These are phyloP conservation scores for Glossophaga mutica DNA, from an alignment of 2,797 vertebrate species.

Conservation along the genomic window DNA sequence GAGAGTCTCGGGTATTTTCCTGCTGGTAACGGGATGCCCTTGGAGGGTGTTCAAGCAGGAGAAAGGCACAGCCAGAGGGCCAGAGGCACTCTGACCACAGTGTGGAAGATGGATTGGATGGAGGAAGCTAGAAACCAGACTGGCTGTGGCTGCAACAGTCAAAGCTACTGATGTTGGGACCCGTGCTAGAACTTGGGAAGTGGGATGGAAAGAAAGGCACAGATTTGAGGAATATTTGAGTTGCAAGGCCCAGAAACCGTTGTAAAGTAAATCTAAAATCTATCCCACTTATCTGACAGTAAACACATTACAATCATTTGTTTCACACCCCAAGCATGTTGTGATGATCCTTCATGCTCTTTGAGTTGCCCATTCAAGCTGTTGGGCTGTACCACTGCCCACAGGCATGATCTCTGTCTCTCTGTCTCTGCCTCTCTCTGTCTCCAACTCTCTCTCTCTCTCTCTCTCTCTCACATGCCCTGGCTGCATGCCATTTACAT, in stretches of 20 bases:
- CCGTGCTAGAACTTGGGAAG: background rate
- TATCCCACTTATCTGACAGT: background rate
- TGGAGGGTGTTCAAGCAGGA: background rate
- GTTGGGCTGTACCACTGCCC: background rate
- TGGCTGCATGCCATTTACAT: background rate
- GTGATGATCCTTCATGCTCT: accelerated
- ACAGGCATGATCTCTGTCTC: accelerated
- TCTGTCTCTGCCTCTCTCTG: background rate
- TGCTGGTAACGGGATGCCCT: background rate
- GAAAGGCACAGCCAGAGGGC: too few relatives aligned
- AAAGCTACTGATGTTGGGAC: background rate
- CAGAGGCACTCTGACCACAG: background rate
- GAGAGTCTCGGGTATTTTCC: accelerated
- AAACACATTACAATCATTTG: background rate
- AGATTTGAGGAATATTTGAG: background rate
- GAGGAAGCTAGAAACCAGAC: background rate
- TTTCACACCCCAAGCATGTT: background rate
- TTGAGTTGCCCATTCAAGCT: background rate
- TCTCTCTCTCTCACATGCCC: background rate
- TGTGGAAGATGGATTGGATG: background rate
- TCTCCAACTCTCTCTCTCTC: background rate
- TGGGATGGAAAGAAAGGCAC: background rate
- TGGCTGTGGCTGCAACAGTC: too few relatives aligned
- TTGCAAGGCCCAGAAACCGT: background rate
- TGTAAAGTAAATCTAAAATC: background rate